Evolutionary conservation across 2,888 invertebrate species (phyloP), one percentile per base, ranked within the genome.

Genomic region (Rhingia rostrata): DNA sequence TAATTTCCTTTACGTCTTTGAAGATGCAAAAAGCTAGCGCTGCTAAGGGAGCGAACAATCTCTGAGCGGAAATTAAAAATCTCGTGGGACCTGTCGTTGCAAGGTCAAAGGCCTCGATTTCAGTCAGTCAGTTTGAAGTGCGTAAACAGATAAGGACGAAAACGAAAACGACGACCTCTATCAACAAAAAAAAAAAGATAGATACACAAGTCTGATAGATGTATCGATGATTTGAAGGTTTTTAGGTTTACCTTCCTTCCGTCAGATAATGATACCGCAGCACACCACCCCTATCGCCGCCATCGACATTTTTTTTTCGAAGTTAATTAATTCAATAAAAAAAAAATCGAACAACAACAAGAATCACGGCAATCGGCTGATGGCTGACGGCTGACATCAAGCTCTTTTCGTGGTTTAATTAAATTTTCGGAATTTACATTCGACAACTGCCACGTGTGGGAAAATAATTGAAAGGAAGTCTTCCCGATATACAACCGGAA

Each of bases 1-100:
- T 84, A 84, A 84, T 84, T 84, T 84, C 84, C 84, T 84, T 80
- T 84, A 80, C 84, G 74, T 64, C 79, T 80, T 84, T 84, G 84
- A 79, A 74, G 80, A 84, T 84, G 84, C 80, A 80, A 80, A 84
- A 74, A 70, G 54, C 22, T 22, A 47, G 67, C 51, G 45, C 39
- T 30, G 12, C 14, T 43, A 49, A 43, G 32, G 35, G 47, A 41
- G 32, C 22, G 35, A 61, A 54, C 10, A 9, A 41, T 75, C 70
- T 66, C 7, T 12, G 64, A 84, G 30, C 84, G 84, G 84, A 84
- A 84, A 84, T 84, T 79, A 78, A 70, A 66, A 70, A 39, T 51
- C 77, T 79, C 69, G 69, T 64, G 53, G 74, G 69, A 74, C 51
- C 61, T 69, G 49, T 41, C 69, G 56, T 60, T 78, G 66, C 64